A percentile compares a stretch with the other conserved stretches of the same genome.
phyloP scores from a whole-genome alignment of 2,888 invertebrate species.

The Hylaea fasciaria region DNA sequence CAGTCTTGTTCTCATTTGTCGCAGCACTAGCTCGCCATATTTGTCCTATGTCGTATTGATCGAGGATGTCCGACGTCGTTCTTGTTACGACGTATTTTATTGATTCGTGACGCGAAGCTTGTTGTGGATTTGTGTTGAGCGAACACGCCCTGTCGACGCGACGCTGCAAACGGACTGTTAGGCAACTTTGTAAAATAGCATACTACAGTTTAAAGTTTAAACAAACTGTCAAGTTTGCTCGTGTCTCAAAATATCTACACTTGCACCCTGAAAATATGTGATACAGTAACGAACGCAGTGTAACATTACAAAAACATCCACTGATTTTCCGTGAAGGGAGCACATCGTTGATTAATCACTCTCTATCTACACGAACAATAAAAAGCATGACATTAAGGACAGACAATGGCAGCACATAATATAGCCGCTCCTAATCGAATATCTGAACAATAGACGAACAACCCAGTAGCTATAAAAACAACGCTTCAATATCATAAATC shows the following conservation, averaged over 20 bases:
- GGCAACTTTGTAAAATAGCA: constrained; percentile 5
- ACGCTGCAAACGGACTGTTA: constrained; percentile 32
- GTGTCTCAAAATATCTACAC: no score
- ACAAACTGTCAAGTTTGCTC: no score
- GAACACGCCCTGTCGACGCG: constrained; percentile 44
- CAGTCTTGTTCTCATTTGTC: constrained; percentile 6
- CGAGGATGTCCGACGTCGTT: constrained; percentile 58
- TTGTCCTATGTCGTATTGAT: constrained; percentile 51
- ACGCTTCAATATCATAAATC: constrained; percentile 19
- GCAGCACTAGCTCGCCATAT: constrained; percentile 42
- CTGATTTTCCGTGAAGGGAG: no score
- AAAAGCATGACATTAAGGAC: no score
- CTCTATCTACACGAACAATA: neutral
- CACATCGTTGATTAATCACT: no score
- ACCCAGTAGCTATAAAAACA: constrained; percentile 30
- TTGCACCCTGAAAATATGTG: no score
- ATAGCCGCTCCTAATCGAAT: neutral
- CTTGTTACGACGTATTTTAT: constrained; percentile 73
- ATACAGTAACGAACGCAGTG: no score
- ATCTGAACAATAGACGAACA: constrained; percentile 10
- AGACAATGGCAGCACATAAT: neutral
- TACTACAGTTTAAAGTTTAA: no score
- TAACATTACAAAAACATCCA: no score
- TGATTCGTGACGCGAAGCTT: constrained; percentile 69
- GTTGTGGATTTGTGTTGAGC: constrained; percentile 58